These are phyloP conservation scores for Atractosteus spatula DNA, from an alignment of 2,113 vertebrate species.

Conservation along the genomic window DNA sequence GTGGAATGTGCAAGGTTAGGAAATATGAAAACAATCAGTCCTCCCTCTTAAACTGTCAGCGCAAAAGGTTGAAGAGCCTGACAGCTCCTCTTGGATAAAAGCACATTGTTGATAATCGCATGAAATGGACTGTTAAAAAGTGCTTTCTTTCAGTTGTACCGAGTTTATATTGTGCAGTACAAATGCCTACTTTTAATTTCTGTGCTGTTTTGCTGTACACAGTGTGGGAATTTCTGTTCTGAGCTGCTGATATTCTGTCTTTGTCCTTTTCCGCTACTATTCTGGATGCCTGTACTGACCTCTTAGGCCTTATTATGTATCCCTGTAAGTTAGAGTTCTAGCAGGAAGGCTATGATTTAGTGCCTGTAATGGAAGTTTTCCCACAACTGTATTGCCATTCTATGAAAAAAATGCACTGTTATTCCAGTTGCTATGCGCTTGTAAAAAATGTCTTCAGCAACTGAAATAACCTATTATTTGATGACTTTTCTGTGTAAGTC, in stretches of 20 bases:
- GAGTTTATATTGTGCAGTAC: neutral
- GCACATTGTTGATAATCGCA: conserved; percentile 37
- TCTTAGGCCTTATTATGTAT: too few relatives aligned
- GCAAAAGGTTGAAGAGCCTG: conserved; percentile 45
- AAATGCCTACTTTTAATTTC: neutral
- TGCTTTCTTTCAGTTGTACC: conserved; percentile 15
- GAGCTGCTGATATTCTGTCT: conserved; percentile 49
- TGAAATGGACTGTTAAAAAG: conserved; percentile 17
- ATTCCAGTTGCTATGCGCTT: too few relatives aligned
- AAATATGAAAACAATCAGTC: conserved; percentile 44
- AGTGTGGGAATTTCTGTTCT: conserved; percentile 38
- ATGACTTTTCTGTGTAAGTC: too few relatives aligned
- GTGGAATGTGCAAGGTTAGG: conserved; percentile 50
- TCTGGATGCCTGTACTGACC: too few relatives aligned
- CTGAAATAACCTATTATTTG: too few relatives aligned
- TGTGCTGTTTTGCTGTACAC: conserved; percentile 16
- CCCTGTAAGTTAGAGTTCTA: too few relatives aligned
- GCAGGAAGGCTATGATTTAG: too few relatives aligned
- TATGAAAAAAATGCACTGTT: too few relatives aligned
- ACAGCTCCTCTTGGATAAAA: conserved; percentile 42
- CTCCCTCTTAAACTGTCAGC: conserved; percentile 33
- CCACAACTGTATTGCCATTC: too few relatives aligned
- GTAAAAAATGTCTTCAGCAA: too few relatives aligned
- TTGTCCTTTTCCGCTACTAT: neutral
- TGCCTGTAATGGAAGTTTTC: too few relatives aligned